phyloP scores from a whole-genome alignment of 2,888 invertebrate genomes.

The Cheilosia vernalis region DNA sequence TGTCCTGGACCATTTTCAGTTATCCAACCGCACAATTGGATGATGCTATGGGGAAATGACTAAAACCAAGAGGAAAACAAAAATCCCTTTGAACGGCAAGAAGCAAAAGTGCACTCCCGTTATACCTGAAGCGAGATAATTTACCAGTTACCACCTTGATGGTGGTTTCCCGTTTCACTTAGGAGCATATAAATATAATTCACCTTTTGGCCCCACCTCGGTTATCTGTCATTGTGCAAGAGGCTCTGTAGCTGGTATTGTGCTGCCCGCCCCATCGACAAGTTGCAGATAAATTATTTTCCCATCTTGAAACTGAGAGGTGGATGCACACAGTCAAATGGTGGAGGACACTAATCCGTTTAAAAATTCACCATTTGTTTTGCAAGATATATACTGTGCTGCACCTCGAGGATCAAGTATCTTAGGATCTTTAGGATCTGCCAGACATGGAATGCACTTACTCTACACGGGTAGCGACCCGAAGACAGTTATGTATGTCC shows the following conservation, averaged over 20 bases:
- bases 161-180: constrained; percentile 61
- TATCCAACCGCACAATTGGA: constrained; percentile 42
- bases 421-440: neutral
- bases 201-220: constrained; percentile 43
- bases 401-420: constrained; percentile 31
- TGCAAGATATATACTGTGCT: neutral
- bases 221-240: constrained; percentile 54
- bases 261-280: constrained; percentile 24
- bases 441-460: constrained; percentile 56
- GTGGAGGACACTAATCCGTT: constrained; percentile 61
- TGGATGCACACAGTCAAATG: constrained; percentile 30
- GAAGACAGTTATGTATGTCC: constrained; percentile 43
- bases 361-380: constrained; percentile 55
- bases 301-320: constrained; percentile 16
- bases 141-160: constrained; percentile 23
- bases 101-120: constrained; percentile 41
- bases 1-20: constrained; percentile 23
- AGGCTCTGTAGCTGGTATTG: neutral
- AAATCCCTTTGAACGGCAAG: constrained; percentile 24
- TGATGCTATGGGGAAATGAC: constrained; percentile 16
- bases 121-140: constrained; percentile 3
- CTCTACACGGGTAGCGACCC: constrained; percentile 2
- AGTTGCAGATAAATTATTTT: constrained; percentile 54
- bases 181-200: constrained; percentile 64
- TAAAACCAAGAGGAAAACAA: constrained; percentile 5